Base-by-base conservation (phyloP, 2,888 invertebrate genomes). In the Pristionchus entomophagus region DNA sequence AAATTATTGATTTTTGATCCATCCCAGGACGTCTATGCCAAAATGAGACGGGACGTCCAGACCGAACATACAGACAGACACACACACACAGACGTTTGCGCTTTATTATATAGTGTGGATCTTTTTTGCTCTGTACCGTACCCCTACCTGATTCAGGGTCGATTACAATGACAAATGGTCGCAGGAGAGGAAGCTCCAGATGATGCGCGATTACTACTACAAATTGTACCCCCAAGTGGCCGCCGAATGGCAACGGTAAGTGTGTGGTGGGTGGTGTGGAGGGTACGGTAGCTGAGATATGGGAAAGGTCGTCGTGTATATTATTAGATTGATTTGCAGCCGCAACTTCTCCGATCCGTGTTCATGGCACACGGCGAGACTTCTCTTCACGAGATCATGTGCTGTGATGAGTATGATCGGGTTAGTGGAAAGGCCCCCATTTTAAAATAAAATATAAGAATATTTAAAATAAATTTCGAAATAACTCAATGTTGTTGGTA, bases 391-490 rank as follows among this genome's bases (percentile, higher is more conserved):
- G 83, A 96, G 97, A 89, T 98, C 98, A 0, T 96, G 97, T 2
- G 99, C 99, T 19, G 98, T 98, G 0, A 99, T 99, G 96, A 98
- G 97, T 0, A 94, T 95, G 93, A 94, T 95, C 38, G 85, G 85
- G 73, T 85, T 14, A 41, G 83, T 94, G 45, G 45, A 45, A 45
- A 45, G 45, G n/a, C n/a, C n/a, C n/a, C n/a, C n/a, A n/a, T n/a
- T n/a, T n/a, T n/a, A n/a, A n/a, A n/a, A n/a, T n/a, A n/a, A n/a
- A n/a, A n/a, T n/a, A n/a, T n/a, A n/a, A n/a, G n/a, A n/a, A n/a
- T n/a, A n/a, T n/a, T n/a, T n/a, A n/a, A n/a, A n/a, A n/a, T n/a
- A n/a, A n/a, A n/a, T n/a, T n/a, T n/a, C n/a, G n/a, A n/a, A n/a
- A n/a, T n/a, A n/a, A n/a, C n/a, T n/a, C n/a, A n/a, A n/a, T n/a